Conservation (phyloP, 2,113 vertebrate genomes). For the Gallinago media region DNA sequence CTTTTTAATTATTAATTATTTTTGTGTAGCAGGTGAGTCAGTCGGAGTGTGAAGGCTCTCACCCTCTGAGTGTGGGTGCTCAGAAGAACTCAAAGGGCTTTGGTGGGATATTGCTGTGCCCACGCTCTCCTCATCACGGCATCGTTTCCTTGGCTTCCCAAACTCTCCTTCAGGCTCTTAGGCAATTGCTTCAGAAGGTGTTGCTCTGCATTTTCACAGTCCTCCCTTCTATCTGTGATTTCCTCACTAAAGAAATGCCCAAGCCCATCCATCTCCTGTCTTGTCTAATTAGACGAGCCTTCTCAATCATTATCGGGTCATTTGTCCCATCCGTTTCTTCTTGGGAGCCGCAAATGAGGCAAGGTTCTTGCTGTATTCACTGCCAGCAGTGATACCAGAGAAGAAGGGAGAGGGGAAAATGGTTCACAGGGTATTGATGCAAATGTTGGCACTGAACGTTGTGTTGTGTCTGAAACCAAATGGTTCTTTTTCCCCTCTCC, state of each 20-base stretch:
- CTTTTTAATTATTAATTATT: not conserved
- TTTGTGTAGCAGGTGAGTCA: not conserved
- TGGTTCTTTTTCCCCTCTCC: not conserved
- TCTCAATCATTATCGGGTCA: conserved; percentile 48
- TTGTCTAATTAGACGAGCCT: conserved; percentile 61
- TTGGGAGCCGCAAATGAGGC: conserved; percentile 21
- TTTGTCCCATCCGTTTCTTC: conserved; percentile 32
- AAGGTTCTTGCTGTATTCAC: conserved; percentile 54
- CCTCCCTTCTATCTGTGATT: not conserved
- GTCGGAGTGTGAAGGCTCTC: not conserved
- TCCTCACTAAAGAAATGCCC: conserved; percentile 34
- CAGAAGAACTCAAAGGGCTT: not conserved
- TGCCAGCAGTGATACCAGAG: not conserved
- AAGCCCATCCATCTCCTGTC: conserved; percentile 57
- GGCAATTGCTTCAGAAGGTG: not conserved
- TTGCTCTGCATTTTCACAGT: not conserved
- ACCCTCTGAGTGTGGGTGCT: not conserved
- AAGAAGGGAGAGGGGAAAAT: not conserved
- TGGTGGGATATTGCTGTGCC: not conserved
- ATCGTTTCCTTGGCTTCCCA: not conserved
- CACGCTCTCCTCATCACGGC: fast-evolving
- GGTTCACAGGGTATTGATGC: not conserved
- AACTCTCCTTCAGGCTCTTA: not conserved
- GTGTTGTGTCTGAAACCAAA: not conserved
- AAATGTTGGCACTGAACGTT: not conserved